phyloP scores from a whole-genome alignment of 2,797 vertebrate species.

The Urosaurus nigricauda region DNA sequence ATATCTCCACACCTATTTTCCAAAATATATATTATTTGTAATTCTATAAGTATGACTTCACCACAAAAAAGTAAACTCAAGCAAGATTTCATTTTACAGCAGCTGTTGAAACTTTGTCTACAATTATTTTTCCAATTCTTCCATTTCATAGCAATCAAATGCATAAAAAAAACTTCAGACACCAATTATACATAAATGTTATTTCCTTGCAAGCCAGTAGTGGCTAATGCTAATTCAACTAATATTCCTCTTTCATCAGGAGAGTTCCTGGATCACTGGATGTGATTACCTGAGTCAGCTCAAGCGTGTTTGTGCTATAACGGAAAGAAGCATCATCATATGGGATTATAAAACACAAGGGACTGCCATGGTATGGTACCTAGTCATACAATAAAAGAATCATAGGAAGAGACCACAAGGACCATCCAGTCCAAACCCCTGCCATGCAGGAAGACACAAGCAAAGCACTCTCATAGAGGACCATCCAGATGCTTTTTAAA shows the following conservation, averaged over 20 bases:
- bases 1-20: background rate
- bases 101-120: background rate
- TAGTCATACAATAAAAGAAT: background rate
- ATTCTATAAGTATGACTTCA: background rate
- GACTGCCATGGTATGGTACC: constrained; percentile 67
- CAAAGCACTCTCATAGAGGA: too few relatives aligned
- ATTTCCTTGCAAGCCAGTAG: background rate
- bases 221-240: constrained; percentile 22
- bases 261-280: constrained; percentile 77
- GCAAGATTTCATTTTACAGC: background rate
- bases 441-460: too few relatives aligned
- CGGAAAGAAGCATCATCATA: constrained; percentile 78
- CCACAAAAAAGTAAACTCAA: background rate
- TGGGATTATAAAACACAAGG: constrained; percentile 81
- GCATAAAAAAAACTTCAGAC: background rate
- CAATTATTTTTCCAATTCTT: background rate
- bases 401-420: too few relatives aligned
- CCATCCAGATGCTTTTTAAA: too few relatives aligned
- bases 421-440: too few relatives aligned
- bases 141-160: background rate
- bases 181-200: constrained; percentile 5
- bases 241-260: constrained; percentile 68
- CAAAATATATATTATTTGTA: background rate
- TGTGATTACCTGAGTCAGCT: constrained; percentile 79
- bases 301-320: constrained; percentile 76